phyloP scores from a whole-genome alignment of 2,888 invertebrate genomes.

The Diaphora mendica region DNA sequence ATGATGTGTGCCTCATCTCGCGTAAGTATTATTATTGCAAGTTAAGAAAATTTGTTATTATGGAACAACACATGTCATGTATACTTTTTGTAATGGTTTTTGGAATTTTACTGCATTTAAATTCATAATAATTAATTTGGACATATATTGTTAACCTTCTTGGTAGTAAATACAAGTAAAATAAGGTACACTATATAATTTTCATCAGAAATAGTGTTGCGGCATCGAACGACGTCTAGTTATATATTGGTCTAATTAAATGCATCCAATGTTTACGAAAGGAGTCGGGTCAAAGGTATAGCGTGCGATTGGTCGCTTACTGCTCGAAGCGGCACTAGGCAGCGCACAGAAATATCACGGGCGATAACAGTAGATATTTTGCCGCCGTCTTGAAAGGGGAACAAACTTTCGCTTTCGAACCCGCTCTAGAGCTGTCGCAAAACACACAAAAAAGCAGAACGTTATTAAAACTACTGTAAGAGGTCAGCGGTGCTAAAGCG shows the following conservation, averaged over 20 bases:
- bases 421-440: constrained; percentile 86
- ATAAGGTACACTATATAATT: constrained; percentile 8
- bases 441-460: constrained; percentile 80
- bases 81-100: neutral
- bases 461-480: constrained; percentile 55
- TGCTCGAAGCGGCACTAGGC: constrained; percentile 81
- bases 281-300: constrained; percentile 66
- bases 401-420: constrained; percentile 89
- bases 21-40: neutral
- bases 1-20: neutral
- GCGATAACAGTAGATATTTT: constrained; percentile 91
- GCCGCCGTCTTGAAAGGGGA: constrained; percentile 92
- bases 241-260: constrained; percentile 24
- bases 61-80: neutral
- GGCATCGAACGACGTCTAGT: constrained; percentile 29
- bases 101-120: neutral
- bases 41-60: neutral
- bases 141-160: neutral
- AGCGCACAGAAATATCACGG: constrained; percentile 92
- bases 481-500: constrained; percentile 60
- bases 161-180: neutral
- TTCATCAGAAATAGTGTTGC: constrained; percentile 22
- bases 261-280: constrained; percentile 50
- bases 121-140: neutral
- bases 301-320: constrained; percentile 81